Evolutionary conservation across 2,888 invertebrate species (phyloP).

Genomic region (Agonum fuliginosum): DNA sequence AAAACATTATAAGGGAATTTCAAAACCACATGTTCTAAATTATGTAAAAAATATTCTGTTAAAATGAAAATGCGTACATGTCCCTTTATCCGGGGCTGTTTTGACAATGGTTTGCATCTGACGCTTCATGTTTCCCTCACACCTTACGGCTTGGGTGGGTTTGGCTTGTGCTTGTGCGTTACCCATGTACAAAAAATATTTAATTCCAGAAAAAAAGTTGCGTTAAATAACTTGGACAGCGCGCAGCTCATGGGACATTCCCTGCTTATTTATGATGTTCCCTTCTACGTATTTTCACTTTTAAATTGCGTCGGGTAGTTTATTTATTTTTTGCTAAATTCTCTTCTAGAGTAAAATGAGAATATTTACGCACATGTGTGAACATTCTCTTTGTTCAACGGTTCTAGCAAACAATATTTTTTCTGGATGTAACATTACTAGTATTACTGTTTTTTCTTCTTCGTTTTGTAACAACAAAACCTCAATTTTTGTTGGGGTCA

Average conservation of each 20-base stretch:
- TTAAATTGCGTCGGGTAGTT: slow-evolving; percentile 9
- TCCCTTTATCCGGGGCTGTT: slow-evolving; percentile 5
- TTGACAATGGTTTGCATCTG: slow-evolving; percentile 12
- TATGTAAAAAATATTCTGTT: slow-evolving; percentile 12
- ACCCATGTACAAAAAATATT: slow-evolving; percentile 19
- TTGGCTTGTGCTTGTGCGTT: background rate
- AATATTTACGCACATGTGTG: background rate
- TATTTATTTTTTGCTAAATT: slow-evolving; percentile 33
- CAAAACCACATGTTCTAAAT: background rate
- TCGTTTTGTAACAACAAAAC: background rate
- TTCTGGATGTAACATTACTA: background rate
- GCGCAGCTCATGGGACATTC: background rate
- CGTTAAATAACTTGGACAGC: slow-evolving; percentile 16
- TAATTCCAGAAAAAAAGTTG: slow-evolving; percentile 26
- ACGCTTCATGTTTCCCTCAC: background rate
- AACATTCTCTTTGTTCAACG: background rate
- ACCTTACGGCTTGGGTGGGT: background rate
- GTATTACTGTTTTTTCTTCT: background rate
- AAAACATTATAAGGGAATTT: background rate
- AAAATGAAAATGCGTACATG: slow-evolving; percentile 20
- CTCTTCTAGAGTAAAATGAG: background rate
- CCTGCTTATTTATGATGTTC: slow-evolving; percentile 21
- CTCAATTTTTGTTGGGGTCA: slow-evolving; percentile 1
- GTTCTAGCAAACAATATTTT: slow-evolving; percentile 8
- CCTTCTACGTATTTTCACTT: slow-evolving; percentile 17